A percentile compares a stretch with the other conserved stretches of the same genome.
Conservation (phyloP, 2,888 invertebrate species). For the Ganaspis brasiliensis region DNA sequence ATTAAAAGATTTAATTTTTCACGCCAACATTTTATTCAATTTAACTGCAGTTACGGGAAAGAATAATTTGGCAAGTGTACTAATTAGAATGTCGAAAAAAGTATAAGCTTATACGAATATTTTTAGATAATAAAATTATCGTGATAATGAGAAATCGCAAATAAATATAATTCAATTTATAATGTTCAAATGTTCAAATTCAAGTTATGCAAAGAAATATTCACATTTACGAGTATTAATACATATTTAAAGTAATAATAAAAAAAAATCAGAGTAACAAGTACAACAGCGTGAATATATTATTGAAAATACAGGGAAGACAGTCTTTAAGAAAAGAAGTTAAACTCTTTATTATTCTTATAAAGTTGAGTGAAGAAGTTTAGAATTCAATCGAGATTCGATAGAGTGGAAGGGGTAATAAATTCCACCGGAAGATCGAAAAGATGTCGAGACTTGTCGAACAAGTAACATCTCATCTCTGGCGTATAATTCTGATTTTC, state of each 20-base stretch:
- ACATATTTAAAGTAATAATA: too few species aligned
- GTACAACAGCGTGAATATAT: neutral
- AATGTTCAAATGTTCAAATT: too few species aligned
- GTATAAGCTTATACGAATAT: neutral
- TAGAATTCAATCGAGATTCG: conserved; percentile 20
- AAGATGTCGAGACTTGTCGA: conserved; percentile 41
- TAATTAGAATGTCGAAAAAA: neutral
- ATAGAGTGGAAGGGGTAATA: neutral
- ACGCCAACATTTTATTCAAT: conserved; percentile 29
- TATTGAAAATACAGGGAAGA: neutral
- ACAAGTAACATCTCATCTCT: conserved; percentile 18
- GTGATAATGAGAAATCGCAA: neutral
- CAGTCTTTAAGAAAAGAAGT: neutral
- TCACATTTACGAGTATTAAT: too few species aligned
- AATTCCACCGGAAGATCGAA: conserved; percentile 20
- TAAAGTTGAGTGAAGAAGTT: conserved; percentile 2
- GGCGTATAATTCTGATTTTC: conserved; percentile 39
- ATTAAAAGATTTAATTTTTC: conserved; percentile 38
- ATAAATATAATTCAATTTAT: too few species aligned
- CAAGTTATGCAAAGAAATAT: too few species aligned
- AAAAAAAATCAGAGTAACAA: neutral
- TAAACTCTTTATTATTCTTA: conserved; percentile 15
- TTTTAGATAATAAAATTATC: neutral
- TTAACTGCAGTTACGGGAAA: conserved; percentile 17
- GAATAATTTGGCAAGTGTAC: conserved; percentile 14